Evolutionary conservation across 2,113 vertebrate species (phyloP), one percentile per base, ranked within the genome.

Genomic region (Campylorhamphus procurvoides): DNA sequence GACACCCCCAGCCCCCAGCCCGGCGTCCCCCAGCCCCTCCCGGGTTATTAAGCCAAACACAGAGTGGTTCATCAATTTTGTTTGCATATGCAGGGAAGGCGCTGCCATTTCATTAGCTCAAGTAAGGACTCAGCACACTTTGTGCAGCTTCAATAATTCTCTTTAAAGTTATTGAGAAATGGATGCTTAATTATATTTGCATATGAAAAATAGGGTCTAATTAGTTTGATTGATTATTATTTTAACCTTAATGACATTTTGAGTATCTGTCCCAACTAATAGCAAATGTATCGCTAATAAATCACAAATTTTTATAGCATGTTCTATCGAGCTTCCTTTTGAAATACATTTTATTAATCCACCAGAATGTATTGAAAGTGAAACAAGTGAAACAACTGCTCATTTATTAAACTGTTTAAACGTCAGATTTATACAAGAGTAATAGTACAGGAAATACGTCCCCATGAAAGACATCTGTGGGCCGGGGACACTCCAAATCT

Each of bases 141-240:
- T 83, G 94, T 82, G 63, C 87, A 88, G 93, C 96, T 96, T 97
- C 94, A 97, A 97, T 97, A 96, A 98, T 97, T 98, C 97, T 94
- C 98, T 97, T 97, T 97, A 98, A 98, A 98, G 97, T 98, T 98
- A 96, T 35, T 40, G 97, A 97, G 97, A 97, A 97, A 95, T 97
- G 96, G 97, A 98, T 97, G 97, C 97, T 98, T 98, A 98, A 98
- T 98, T 98, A 98, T 98, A 98, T 98, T 98, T 98, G 98, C 98
- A 98, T 98, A 98, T 98, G 98, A 98, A 98, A 98, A 98, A 98
- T 98, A 97, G 97, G 94, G 80, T 81, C 98, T 98, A 98, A 98
- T 98, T 98, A 98, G 97, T 97, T 97, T 98, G 98, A 98, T 98
- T 98, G 98, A 98, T 98, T 98, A 97, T 98, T 98, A 98, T 98